These are phyloP conservation scores for Corythornis leucogaster DNA, from an alignment of 2,797 vertebrate genomes.

Conservation along the genomic window DNA sequence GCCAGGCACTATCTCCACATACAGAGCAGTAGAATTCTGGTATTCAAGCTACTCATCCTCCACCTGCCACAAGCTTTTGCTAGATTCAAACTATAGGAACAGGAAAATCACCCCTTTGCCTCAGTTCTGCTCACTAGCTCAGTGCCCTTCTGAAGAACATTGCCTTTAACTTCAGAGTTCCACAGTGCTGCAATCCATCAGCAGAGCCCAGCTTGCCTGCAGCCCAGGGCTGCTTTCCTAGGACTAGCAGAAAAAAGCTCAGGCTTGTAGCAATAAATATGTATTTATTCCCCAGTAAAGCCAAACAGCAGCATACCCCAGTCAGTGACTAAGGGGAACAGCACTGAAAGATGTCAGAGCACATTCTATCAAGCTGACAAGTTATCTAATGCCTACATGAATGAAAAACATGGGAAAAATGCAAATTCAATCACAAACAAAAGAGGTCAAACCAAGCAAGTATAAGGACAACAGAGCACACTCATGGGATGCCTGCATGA, in stretches of 20 bases:
- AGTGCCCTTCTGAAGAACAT: not conserved
- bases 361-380: not conserved
- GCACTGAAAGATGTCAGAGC: not conserved
- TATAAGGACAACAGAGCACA: not conserved
- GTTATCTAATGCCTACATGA: not conserved
- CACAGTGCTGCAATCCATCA: not conserved
- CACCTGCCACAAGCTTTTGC: not conserved
- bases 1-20: not conserved
- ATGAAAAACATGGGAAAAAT: not conserved
- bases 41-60: not conserved
- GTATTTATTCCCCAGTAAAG: not conserved
- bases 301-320: not conserved
- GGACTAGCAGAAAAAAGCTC: not conserved
- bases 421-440: not conserved
- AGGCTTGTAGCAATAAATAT: not conserved
- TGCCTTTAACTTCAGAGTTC: not conserved
- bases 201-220: not conserved
- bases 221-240: not conserved
- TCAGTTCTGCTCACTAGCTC: not conserved
- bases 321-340: not conserved
- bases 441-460: not conserved
- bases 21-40: not conserved
- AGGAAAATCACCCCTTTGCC: not conserved
- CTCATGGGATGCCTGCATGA: not conserved
- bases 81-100: not conserved